Evolutionary conservation across 2,888 invertebrate genomes (phyloP), one percentile per base, ranked within the genome.

Genomic region (Sialis fuliginosa): DNA sequence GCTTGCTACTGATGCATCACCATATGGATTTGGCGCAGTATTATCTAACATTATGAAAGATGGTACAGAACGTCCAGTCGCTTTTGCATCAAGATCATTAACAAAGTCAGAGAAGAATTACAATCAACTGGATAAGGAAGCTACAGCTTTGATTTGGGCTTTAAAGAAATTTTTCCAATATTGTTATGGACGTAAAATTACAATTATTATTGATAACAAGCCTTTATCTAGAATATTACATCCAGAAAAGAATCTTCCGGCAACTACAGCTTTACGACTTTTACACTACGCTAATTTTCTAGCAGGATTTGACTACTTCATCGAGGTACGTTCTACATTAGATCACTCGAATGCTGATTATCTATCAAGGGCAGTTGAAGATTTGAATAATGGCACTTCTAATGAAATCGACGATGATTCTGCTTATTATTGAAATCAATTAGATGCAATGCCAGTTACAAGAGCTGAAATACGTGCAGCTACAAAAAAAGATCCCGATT

Each of bases 121-220:
- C 52, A 56, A 58, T 12, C 60, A 62, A 51, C 51, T 62, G 9
- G 60, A 64, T 44, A 57, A 60, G 51, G 63, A 64, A 53, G 63
- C 60, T 3, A 51, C 57, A 22, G 56, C 56, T 33, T 50, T 60
- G 13, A 49, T 57, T 6, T 63, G 56, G 53, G 57, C 33, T 49
- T 61, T 6, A 58, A 59, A 48, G n/a, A 59, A 57, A 48, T 63
- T 61, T 48, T 57, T 59, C 46, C 55, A 59, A 13, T 65, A 58
- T 52, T 53, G 59, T 6, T 60, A 56, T 52, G 63, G 63, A 6
- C 49, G 56, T 34, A 55, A 57, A 46, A 59, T 63, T 50, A 56
- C 49, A 31, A 50, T 63, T 1, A 46, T 58, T 6, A 60, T 59
- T 2, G 61, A 63, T 51, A 56, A 57, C 52, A 55, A 62, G 49